Conservation (phyloP, 2,888 invertebrate species). For the Eupithecia tripunctaria region DNA sequence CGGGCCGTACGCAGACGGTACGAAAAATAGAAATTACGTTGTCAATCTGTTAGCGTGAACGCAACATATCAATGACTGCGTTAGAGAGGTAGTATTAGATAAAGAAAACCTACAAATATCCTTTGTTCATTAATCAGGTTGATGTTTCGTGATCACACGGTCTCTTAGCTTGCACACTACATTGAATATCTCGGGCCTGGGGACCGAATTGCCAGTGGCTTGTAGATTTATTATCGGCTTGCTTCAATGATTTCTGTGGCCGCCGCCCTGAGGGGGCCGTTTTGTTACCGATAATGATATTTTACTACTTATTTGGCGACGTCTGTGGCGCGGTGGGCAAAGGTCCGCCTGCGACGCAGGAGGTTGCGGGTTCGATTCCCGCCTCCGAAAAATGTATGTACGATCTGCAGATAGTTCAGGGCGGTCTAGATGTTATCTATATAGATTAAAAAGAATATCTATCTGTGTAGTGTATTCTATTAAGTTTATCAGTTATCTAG, state of each 20-base stretch:
- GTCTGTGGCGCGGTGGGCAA: too few relatives aligned
- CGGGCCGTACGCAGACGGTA: too few relatives aligned
- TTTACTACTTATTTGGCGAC: slow-evolving; percentile 37
- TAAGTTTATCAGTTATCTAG: too few relatives aligned
- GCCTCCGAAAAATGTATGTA: too few relatives aligned
- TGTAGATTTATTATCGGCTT: slow-evolving; percentile 61
- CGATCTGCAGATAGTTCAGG: too few relatives aligned
- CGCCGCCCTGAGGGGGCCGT: slow-evolving; percentile 50
- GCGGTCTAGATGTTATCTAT: too few relatives aligned
- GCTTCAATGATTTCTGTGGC: slow-evolving; percentile 54
- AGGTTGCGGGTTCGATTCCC: too few relatives aligned
- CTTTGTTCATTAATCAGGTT: slow-evolving; percentile 3
- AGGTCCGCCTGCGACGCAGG: too few relatives aligned
- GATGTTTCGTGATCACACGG: slow-evolving; percentile 9
- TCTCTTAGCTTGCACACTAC: slow-evolving; percentile 43
- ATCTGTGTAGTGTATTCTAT: too few relatives aligned
- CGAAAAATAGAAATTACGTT: too few relatives aligned
- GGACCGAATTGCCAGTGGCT: slow-evolving; percentile 55
- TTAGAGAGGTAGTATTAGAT: not conserved
- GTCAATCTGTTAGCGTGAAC: not conserved
- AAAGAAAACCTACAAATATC: not conserved
- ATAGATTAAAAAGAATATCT: too few relatives aligned
- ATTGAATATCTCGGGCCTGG: slow-evolving; percentile 60
- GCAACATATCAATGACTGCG: not conserved
- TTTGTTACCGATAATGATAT: slow-evolving; percentile 51